Evolutionary conservation across 2,797 vertebrate genomes (phyloP).

Genomic region (Phataginus tetradactyla): DNA sequence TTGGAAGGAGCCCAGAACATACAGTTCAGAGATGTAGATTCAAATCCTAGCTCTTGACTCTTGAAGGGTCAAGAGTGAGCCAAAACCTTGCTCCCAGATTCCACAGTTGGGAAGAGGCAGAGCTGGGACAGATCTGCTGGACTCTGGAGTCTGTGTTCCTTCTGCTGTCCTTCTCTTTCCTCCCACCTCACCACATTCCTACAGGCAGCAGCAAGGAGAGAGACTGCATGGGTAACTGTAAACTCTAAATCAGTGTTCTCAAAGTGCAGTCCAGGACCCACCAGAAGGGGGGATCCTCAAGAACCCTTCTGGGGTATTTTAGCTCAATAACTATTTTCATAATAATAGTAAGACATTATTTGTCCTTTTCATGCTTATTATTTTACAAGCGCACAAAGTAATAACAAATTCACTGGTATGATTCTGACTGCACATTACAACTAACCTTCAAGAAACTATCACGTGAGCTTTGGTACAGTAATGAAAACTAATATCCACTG

Average conservation of each 20-base stretch:
- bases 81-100: neutral
- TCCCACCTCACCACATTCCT: neutral
- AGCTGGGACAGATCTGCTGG: neutral
- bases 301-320: neutral
- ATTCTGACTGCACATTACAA: neutral
- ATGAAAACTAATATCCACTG: slow-evolving; percentile 53
- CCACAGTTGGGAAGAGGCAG: neutral
- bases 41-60: neutral
- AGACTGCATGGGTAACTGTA: neutral
- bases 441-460: slow-evolving; percentile 51
- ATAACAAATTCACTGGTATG: neutral
- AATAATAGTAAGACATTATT: neutral
- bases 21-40: neutral
- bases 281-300: neutral
- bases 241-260: neutral
- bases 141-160: neutral
- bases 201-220: neutral
- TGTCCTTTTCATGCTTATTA: slow-evolving; percentile 9
- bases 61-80: neutral
- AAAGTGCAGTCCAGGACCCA: neutral
- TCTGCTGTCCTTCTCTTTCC: neutral
- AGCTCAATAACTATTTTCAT: neutral
- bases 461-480: slow-evolving; percentile 28
- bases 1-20: neutral
- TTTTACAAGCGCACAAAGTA: slow-evolving; percentile 21